Base-by-base conservation (phyloP, 2,113 vertebrate genomes). In the Hippocampus mohnikei region DNA sequence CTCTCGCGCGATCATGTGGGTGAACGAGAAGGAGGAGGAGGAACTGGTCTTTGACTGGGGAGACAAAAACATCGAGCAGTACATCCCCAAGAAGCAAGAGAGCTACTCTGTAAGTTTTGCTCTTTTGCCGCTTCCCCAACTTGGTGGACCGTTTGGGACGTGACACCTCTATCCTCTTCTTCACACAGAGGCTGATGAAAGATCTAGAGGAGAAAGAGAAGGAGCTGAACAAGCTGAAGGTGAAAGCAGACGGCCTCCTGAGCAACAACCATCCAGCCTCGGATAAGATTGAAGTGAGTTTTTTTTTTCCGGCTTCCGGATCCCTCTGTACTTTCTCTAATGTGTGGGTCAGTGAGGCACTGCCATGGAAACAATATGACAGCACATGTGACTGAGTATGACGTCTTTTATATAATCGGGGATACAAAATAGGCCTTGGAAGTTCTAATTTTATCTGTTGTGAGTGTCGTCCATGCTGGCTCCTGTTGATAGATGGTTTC, bases 21-120 rank as follows among this genome's bases (percentile, higher is more conserved):
- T 99, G 85, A 99, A 99, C 9, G 96, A 96, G 79, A 93, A 87
- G 0, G 97, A 98, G 83, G 97, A 99, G 71, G 95, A 97, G 82
- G 97, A 99, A 80, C 94, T 99, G 37, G 91, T 99, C 46, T 98
- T 96, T 0, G 95, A 99, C 86, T 99, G 97, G 97, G 97, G 97
- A 23, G 95, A 98, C 81, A 94, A 91, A 75, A 95, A 98, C 88
- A 95, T 96, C 0, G 87, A 93, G 56, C 53, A 37, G 21, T 94
- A 96, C 83, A 95, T 99, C 1, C 90, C 95, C 4, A 94, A 88
- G 85, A 99, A 99, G 73, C 94, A 98, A 83, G 97, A 99, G 81
- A 92, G 90, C 70, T 99, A 98, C 88, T 98, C 97, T 0, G 97
- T 99, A 86, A 94, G 94, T 55, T 64, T 37, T 46, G 44, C 20